These are phyloP conservation scores for Pandion haliaetus DNA, from an alignment of 2,113 vertebrate species.

Conservation along the genomic window DNA sequence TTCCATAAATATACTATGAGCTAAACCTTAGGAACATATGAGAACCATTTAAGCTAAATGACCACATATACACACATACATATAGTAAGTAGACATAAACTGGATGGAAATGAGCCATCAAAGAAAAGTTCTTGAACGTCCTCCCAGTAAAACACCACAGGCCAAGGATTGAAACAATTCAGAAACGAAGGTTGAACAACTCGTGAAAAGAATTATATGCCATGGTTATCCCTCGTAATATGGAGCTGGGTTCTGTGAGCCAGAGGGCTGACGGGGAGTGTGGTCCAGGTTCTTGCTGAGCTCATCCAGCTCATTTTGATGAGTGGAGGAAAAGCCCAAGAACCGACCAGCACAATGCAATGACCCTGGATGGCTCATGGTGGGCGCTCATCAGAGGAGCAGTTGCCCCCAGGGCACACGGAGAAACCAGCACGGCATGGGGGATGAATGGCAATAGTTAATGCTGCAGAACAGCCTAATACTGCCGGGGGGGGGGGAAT, in stretches of 20 bases:
- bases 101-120: not conserved
- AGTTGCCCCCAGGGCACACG: accelerated
- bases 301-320: not conserved
- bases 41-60: not conserved
- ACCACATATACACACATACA: not conserved
- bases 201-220: not conserved
- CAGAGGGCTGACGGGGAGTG: not conserved
- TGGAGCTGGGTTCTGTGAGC: not conserved
- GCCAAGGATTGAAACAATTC: not conserved
- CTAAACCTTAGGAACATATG: not conserved
- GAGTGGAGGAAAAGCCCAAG: not conserved
- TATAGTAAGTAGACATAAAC: not conserved
- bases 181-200: not conserved
- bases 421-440: accelerated
- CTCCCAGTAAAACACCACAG: not conserved
- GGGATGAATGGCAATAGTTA: not conserved
- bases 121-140: not conserved
- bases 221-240: not conserved
- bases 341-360: accelerated
- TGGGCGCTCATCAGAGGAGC: not conserved
- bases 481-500: not conserved
- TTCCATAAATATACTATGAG: not conserved
- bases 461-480: not conserved
- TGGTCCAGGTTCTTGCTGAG: not conserved
- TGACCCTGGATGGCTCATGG: not conserved